Evolutionary conservation across 2,797 vertebrate species (phyloP), one percentile per base, ranked within the genome.

Genomic region (Characodon lateralis): DNA sequence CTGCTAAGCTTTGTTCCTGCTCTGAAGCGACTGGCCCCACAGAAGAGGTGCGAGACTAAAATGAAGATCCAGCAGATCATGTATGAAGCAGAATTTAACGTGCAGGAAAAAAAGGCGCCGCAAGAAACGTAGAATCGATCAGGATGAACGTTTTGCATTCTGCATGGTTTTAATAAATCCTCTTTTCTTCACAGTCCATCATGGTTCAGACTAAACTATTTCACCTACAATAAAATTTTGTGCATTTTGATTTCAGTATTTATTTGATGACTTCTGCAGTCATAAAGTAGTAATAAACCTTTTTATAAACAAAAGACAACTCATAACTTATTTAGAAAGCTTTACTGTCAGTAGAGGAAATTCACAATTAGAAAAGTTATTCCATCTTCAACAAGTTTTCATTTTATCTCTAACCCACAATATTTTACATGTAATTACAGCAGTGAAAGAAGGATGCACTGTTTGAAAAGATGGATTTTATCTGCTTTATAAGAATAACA

Each of bases 31-130:
- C 95, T 95, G 0, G 88, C 93, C 14, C 94, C 95, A 0, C 94
- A 94, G 80, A 95, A 94, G 72, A 89, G 94, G 77, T 95, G 93
- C 1, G 94, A 94, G 79, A 95, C 94, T 2, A 95, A 95, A 84
- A 95, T 95, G 73, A 94, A 87, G 83, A 95, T 95, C 76, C 95
- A 95, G 80, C 93, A 95, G 90, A 88, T 95, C 14, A 93, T 95
- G 93, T 95, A 94, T 1, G 94, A 95, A 55, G 94, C 93, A 0
- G 94, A 95, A 77, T 95, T 95, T 81, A 94, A 90, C 0, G 5
- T 92, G 55, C 83, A 83, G 10, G 89, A 91, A n/a, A 93, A 85
- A 76, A 81, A 73, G 70, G 3, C n/a, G 0, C 83, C 85, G 24
- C 2, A 74, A 26, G 83, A 92, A 55, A 35, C 48, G 1, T 85